phyloP scores from a whole-genome alignment of 2,113 vertebrate genomes.

The Helogale parvula region DNA sequence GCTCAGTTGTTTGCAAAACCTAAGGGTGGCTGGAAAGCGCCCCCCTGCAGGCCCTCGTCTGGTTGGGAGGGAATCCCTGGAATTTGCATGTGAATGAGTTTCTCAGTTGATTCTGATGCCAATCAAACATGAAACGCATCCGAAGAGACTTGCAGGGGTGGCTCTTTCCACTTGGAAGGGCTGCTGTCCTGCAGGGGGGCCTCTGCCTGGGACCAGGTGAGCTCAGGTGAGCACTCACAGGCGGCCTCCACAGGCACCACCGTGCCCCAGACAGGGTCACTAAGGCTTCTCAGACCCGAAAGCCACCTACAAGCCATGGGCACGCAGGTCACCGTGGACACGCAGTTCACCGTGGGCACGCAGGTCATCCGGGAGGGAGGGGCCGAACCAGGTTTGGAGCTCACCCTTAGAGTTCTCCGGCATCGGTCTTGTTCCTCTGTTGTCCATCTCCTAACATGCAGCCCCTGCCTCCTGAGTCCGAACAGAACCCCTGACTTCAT shows the following conservation, averaged over 20 bases:
- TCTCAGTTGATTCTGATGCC: not conserved
- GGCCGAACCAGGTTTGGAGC: not conserved
- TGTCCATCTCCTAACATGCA: not conserved
- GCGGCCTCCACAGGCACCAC: too few species aligned
- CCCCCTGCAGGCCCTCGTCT: not conserved
- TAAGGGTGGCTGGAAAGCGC: not conserved
- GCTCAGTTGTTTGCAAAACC: not conserved
- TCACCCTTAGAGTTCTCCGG: not conserved
- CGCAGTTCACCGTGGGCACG: accelerated
- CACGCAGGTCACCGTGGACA: accelerated
- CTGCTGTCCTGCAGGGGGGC: accelerated
- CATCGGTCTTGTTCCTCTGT: not conserved
- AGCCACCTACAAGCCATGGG: not conserved
- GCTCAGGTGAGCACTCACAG: not conserved
- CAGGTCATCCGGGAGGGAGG: not conserved
- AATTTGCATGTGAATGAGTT: not conserved
- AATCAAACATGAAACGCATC: not conserved
- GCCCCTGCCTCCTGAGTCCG: not conserved
- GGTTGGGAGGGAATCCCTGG: not conserved
- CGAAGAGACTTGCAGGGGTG: not conserved
- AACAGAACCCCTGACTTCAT: not conserved
- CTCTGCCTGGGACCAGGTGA: not conserved
- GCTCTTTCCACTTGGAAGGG: not conserved
- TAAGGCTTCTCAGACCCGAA: not conserved
- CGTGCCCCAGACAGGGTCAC: not conserved